Percentiles rank a stretch among this genome's conserved stretches.
Conservation (phyloP, 2,797 vertebrate genomes). For the Dipus sagitta region DNA sequence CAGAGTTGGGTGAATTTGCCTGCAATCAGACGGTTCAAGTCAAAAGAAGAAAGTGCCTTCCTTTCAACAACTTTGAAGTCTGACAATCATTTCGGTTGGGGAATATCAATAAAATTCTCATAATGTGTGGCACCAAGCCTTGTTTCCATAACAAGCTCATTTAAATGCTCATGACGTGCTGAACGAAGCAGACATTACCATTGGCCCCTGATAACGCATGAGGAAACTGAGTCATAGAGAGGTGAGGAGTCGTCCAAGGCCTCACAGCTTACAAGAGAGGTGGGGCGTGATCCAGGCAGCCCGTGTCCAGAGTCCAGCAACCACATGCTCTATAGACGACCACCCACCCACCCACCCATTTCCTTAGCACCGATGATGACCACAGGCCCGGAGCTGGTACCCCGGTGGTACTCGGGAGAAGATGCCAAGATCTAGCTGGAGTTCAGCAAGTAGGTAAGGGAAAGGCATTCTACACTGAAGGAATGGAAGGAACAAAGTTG, state of each 20-base stretch:
- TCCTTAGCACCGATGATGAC: neutral
- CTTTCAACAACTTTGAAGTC: slow-evolving; percentile 1
- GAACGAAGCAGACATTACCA: neutral
- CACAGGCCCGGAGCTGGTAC: neutral
- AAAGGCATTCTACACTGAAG: neutral
- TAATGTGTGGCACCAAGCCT: neutral
- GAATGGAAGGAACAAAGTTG: neutral
- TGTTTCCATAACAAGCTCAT: neutral
- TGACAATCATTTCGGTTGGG: neutral
- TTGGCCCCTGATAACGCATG: neutral
- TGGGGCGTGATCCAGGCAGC: neutral
- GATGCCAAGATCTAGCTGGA: neutral
- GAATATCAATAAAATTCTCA: neutral
- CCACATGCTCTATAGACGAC: neutral
- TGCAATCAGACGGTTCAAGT: neutral
- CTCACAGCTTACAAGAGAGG: neutral
- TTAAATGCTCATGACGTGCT: neutral
- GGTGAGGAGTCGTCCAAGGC: neutral
- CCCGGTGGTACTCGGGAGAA: neutral
- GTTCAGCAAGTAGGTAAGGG: neutral
- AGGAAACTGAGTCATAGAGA: neutral
- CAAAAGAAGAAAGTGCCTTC: neutral
- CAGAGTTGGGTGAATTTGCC: neutral
- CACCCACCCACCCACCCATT: neutral
- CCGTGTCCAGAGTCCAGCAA: neutral